Evolutionary conservation across 2,797 vertebrate genomes (phyloP).

Genomic region (Fistularia commersonii): DNA sequence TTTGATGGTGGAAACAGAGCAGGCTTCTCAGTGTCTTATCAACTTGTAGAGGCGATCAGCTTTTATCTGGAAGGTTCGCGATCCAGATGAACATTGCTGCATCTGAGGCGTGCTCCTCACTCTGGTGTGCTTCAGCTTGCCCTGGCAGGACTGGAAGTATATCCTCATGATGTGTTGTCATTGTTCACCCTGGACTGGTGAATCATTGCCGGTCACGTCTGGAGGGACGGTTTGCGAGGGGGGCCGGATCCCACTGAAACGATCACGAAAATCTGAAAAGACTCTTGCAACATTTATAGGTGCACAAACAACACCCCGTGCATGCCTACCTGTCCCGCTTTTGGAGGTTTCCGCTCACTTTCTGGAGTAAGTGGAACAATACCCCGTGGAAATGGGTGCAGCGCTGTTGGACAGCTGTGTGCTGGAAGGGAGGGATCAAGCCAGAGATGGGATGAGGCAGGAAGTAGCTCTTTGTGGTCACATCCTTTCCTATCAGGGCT

Average conservation of each 20-base stretch:
- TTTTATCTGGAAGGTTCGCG: conserved; percentile 18
- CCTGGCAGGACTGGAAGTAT: conserved; percentile 3
- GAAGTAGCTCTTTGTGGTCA: conserved; percentile 73
- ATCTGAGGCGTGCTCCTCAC: background rate
- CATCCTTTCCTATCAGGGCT: conserved; percentile 68
- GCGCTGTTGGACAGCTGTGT: conserved; percentile 71
- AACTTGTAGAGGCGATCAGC: conserved; percentile 6
- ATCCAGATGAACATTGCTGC: conserved; percentile 14
- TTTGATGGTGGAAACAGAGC: conserved; percentile 20
- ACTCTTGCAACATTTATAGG: too few relatives aligned
- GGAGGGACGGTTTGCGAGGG: background rate
- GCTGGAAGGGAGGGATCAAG: conserved; percentile 60
- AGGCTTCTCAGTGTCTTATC: conserved; percentile 13
- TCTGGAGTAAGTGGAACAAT: conserved; percentile 64
- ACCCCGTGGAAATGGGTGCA: conserved; percentile 50
- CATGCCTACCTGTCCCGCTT: conserved; percentile 20
- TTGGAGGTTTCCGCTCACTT: conserved; percentile 23
- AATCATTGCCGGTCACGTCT: conserved; percentile 26
- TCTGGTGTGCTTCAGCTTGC: conserved; percentile 7
- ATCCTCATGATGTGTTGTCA: conserved; percentile 3
- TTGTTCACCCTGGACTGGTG: conserved; percentile 28
- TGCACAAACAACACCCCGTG: conserved; percentile 5
- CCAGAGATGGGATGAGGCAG: conserved; percentile 69
- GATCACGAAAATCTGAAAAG: too few relatives aligned
- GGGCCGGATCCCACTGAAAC: too few relatives aligned